Conservation (phyloP, 2,113 vertebrate genomes). For the Centropus bengalensis region DNA sequence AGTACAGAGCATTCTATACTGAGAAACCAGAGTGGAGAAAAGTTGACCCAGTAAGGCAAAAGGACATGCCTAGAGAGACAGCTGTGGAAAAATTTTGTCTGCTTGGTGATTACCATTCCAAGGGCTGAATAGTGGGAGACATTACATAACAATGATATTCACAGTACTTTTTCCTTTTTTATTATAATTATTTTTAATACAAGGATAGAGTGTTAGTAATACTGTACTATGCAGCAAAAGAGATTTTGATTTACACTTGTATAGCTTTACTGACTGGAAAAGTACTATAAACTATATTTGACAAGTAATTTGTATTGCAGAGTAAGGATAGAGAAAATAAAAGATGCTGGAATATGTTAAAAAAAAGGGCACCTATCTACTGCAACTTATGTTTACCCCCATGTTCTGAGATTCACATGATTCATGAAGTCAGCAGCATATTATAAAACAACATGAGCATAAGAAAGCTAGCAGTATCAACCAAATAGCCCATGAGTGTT, state of each 20-base stretch:
- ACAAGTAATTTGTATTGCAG: not conserved
- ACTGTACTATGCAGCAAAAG: not conserved
- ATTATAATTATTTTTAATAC: not conserved
- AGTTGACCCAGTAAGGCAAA: not conserved
- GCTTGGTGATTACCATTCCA: not conserved
- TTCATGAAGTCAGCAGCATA: not conserved
- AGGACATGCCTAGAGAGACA: not conserved
- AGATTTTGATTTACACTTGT: not conserved
- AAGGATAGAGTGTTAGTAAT: not conserved
- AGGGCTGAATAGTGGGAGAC: not conserved
- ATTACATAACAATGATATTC: not conserved
- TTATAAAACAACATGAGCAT: constrained; percentile 14
- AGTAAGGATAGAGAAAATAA: not conserved
- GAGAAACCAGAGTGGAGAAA: not conserved
- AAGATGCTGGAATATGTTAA: not conserved
- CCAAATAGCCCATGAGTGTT: constrained; percentile 29
- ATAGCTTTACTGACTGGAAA: not conserved
- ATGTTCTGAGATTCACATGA: not conserved
- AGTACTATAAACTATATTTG: not conserved
- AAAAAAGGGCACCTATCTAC: not conserved
- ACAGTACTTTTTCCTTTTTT: not conserved
- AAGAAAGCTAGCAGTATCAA: constrained; percentile 52
- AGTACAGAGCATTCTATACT: not conserved
- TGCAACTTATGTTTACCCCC: not conserved
- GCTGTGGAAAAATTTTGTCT: not conserved